A percentile compares a stretch with the other conserved stretches of the same genome.
Evolutionary conservation across 2,797 vertebrate species (phyloP).

Genomic region (Acomys russatus): DNA sequence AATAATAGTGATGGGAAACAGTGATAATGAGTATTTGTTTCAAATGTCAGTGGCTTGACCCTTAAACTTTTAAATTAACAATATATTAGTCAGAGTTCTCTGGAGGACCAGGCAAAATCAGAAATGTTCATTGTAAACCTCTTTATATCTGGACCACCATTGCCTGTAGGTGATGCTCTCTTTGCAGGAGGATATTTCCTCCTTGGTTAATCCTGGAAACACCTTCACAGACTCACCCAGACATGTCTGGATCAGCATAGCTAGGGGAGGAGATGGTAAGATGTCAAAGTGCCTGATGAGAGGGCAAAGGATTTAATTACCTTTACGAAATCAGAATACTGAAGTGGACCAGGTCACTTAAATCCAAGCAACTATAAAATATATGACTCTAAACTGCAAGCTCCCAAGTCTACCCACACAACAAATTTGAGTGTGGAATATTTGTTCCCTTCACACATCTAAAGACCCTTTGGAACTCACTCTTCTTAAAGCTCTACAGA

Average conservation of each 20-base stretch:
- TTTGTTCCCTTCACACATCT: slow-evolving; percentile 78
- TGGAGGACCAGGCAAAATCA: background rate
- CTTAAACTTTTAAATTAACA: background rate
- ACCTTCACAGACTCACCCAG: background rate
- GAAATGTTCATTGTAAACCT: background rate
- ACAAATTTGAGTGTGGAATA: slow-evolving; percentile 44
- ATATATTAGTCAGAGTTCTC: background rate
- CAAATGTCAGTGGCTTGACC: slow-evolving; percentile 12
- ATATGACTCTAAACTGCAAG: slow-evolving; percentile 2
- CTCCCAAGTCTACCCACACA: slow-evolving; percentile 44
- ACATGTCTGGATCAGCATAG: background rate
- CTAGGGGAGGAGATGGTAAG: background rate
- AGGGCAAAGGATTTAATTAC: slow-evolving; percentile 52
- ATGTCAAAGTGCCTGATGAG: background rate
- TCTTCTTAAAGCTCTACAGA: slow-evolving; percentile 65
- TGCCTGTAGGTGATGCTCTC: background rate
- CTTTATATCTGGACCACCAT: background rate
- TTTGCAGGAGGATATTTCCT: background rate
- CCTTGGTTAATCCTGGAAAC: background rate
- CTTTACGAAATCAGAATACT: slow-evolving; percentile 55
- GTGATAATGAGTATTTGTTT: slow-evolving; percentile 21
- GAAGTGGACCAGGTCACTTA: slow-evolving; percentile 58
- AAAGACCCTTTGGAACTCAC: slow-evolving; percentile 75
- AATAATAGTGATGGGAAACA: slow-evolving; percentile 7
- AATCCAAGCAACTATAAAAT: slow-evolving; percentile 66